Evolutionary conservation across 2,113 vertebrate genomes (phyloP).

Genomic region (Lasiurus cinereus): DNA sequence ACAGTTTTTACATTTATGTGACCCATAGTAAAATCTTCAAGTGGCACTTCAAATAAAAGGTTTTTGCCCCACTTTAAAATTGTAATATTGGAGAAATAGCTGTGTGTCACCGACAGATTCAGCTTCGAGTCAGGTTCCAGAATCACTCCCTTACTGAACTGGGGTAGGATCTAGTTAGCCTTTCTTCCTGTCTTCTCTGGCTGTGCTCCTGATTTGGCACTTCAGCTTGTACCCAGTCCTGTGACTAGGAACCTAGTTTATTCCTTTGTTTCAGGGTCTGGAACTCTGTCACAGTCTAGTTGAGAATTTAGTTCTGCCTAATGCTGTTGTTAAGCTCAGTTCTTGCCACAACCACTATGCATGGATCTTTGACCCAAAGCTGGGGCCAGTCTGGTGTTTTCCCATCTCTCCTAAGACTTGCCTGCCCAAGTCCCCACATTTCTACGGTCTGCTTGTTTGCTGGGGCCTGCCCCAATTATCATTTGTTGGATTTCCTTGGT

Average conservation of each 20-base stretch:
- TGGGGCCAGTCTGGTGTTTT: not conserved
- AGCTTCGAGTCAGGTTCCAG: not conserved
- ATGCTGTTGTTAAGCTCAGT: not conserved
- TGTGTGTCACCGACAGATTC: not conserved
- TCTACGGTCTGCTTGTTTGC: not conserved
- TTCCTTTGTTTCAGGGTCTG: slow-evolving; percentile 20
- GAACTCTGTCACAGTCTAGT: not conserved
- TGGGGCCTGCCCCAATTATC: not conserved
- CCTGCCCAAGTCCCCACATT: not conserved
- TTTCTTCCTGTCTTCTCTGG: not conserved
- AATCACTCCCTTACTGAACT: not conserved
- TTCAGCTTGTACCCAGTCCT: not conserved
- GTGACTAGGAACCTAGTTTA: not conserved
- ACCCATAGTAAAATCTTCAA: slow-evolving; percentile 28
- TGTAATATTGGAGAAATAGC: not conserved
- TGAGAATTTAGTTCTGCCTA: not conserved
- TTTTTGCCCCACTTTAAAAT: not conserved
- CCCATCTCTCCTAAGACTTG: not conserved
- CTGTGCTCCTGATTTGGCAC: not conserved
- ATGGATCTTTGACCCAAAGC: not conserved
- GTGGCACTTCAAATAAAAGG: not conserved
- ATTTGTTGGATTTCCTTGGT: not conserved
- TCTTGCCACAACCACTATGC: not conserved
- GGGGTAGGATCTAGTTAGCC: not conserved
- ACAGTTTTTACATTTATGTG: slow-evolving; percentile 1